These are phyloP conservation scores for Epinephelus lanceolatus DNA, from an alignment of 2,113 vertebrate genomes.

Conservation along the genomic window DNA sequence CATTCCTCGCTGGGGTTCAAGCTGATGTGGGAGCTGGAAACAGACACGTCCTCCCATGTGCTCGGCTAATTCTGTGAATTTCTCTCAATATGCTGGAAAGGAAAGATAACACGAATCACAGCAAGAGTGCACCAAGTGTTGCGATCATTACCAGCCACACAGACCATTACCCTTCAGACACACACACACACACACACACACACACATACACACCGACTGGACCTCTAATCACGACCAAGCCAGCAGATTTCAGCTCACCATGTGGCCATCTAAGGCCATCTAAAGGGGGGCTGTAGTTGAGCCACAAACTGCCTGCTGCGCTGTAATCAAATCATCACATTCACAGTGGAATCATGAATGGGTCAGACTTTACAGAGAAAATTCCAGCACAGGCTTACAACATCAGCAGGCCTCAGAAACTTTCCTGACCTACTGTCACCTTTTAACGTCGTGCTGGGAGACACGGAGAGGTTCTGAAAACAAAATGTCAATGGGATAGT, in stretches of 20 bases:
- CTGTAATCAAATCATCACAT: constrained; percentile 36
- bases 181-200: too few species aligned
- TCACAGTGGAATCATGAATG: constrained; percentile 17
- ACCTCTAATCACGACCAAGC: background rate
- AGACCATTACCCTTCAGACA: background rate
- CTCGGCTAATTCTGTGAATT: constrained; percentile 11
- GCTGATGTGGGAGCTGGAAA: constrained; percentile 13
- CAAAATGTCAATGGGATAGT: constrained; percentile 17
- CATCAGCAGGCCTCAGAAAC: constrained; percentile 29
- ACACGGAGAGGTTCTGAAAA: constrained; percentile 28
- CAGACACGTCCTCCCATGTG: constrained; percentile 1
- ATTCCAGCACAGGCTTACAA: constrained; percentile 24
- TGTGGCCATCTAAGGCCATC: background rate
- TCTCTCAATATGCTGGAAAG: constrained; percentile 5
- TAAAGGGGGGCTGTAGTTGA: background rate
- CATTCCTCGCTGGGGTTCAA: constrained; percentile 31
- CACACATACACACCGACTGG: background rate
- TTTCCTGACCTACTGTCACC: constrained; percentile 21
- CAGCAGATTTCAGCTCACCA: background rate
- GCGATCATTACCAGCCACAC: background rate
- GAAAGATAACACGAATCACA: background rate
- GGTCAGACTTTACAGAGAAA: constrained; percentile 3
- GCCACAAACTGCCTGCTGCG: constrained; percentile 23
- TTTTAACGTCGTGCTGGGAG: constrained; percentile 5
- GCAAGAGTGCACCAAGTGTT: background rate